Conservation (phyloP, 2,113 vertebrate genomes). For the Xenotilapia leptura region DNA sequence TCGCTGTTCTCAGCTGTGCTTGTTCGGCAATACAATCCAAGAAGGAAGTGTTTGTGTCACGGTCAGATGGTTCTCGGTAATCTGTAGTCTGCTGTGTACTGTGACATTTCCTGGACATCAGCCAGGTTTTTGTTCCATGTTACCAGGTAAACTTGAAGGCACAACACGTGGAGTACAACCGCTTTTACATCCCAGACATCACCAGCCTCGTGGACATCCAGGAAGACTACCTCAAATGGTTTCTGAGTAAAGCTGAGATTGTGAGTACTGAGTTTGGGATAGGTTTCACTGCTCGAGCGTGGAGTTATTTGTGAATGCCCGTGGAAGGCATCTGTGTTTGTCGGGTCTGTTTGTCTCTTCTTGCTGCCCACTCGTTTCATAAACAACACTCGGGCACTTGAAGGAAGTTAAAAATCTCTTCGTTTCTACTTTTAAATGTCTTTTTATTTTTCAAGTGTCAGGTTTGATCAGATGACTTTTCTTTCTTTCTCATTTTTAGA, state of each 20-base stretch:
- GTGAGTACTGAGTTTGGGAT: conserved; percentile 68
- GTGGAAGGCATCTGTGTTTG: background rate
- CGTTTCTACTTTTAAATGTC: background rate
- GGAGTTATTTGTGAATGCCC: background rate
- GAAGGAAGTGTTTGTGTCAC: background rate
- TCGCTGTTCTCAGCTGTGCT: background rate
- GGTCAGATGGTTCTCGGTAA: background rate
- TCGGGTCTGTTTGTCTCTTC: background rate
- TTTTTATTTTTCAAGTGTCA: background rate
- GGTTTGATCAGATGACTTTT: background rate
- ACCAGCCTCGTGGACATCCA: conserved; percentile 93
- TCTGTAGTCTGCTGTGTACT: background rate
- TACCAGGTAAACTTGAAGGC: conserved; percentile 89
- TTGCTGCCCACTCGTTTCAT: background rate
- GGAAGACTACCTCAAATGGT: conserved; percentile 99
- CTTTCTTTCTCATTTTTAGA: conserved; percentile 71
- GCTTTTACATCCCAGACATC: conserved; percentile 94
- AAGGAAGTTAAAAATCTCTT: background rate
- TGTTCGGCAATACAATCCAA: background rate
- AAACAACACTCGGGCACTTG: background rate
- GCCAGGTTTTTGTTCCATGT: background rate
- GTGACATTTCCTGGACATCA: background rate
- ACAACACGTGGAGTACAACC: conserved; percentile 86
- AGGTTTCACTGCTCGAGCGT: background rate
- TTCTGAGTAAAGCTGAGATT: conserved; percentile 89